Evolutionary conservation across 2,888 invertebrate genomes (phyloP).

Genomic region (Zhuqinia jingwanae): DNA sequence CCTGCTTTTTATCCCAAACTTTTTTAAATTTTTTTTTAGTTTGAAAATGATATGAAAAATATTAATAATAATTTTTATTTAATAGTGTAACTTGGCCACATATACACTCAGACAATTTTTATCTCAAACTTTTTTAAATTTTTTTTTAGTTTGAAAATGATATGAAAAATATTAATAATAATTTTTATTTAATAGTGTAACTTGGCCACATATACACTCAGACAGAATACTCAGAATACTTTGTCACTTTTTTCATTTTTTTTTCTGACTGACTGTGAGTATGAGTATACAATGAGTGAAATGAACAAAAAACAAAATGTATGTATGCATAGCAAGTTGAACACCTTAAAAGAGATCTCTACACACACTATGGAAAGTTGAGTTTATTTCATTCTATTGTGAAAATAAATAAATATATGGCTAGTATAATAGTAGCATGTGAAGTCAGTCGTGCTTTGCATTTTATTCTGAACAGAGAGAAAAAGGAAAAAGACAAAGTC

Average conservation of each 20-base stretch:
- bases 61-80: too few species aligned
- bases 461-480: slow-evolving; percentile 1
- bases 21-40: background rate
- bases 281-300: too few species aligned
- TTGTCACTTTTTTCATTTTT: too few species aligned
- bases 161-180: background rate
- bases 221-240: too few species aligned
- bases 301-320: background rate
- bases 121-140: background rate
- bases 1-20: background rate
- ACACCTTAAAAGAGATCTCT: background rate
- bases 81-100: too few species aligned
- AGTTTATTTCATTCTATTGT: slow-evolving; percentile 2
- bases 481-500: background rate
- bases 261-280: too few species aligned
- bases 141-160: background rate
- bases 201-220: too few species aligned
- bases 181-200: too few species aligned
- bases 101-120: too few species aligned
- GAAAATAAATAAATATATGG: slow-evolving; percentile 20
- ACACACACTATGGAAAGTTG: background rate
- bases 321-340: background rate
- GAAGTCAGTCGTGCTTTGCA: slow-evolving; percentile 42
- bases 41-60: background rate
- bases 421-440: too few species aligned